Evolutionary conservation across 2,113 vertebrate genomes (phyloP).

Genomic region (Heterochromis multidens): DNA sequence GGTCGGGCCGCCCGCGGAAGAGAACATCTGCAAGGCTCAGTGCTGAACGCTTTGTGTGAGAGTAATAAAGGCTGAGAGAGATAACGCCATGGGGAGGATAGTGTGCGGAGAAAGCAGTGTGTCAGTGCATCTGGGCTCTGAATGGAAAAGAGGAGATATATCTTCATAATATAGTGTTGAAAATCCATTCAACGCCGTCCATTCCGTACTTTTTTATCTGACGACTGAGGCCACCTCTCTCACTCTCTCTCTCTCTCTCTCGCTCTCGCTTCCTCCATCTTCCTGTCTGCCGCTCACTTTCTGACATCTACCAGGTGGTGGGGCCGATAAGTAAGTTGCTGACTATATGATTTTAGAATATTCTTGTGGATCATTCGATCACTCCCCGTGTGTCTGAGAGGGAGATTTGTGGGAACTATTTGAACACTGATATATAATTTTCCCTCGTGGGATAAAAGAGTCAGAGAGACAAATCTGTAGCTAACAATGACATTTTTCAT

Average conservation of each 20-base stretch:
- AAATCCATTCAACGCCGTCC: conserved; percentile 59
- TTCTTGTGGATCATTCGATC: conserved; percentile 58
- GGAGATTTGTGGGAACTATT: conserved; percentile 36
- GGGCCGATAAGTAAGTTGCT: conserved; percentile 55
- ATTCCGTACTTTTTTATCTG: conserved; percentile 41
- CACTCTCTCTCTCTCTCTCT: not conserved
- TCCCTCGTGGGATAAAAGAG: conserved; percentile 18
- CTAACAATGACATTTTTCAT: not conserved
- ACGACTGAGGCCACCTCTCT: not conserved
- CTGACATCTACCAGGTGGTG: conserved; percentile 63
- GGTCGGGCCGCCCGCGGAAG: conserved; percentile 23
- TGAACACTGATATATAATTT: conserved; percentile 52
- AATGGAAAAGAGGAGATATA: conserved; percentile 60
- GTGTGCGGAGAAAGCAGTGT: conserved; percentile 41
- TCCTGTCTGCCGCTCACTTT: conserved; percentile 13
- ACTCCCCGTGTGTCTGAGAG: conserved; percentile 16
- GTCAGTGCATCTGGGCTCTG: conserved; percentile 41
- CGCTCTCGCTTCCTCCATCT: not conserved
- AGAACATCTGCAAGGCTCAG: conserved; percentile 53
- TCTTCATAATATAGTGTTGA: conserved; percentile 65
- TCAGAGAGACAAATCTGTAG: conserved; percentile 8
- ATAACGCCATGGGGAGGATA: conserved; percentile 50
- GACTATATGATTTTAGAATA: conserved; percentile 59
- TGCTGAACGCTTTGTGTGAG: conserved; percentile 46
- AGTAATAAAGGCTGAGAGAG: conserved; percentile 65